phyloP scores from a whole-genome alignment of 2,113 vertebrate genomes.

The Epinephelus cyanopodus region DNA sequence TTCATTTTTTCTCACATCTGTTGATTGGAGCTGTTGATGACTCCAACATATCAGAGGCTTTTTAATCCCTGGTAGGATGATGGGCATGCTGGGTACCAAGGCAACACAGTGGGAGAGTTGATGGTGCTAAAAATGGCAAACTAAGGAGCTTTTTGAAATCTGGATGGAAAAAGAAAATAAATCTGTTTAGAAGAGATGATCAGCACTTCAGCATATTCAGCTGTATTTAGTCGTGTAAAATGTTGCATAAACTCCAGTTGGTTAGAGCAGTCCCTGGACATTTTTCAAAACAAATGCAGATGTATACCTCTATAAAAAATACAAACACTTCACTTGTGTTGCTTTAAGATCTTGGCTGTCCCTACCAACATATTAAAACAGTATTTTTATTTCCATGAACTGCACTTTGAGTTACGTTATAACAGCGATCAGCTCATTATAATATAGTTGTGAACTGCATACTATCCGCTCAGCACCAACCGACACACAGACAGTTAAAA shows the following conservation, averaged over 20 bases:
- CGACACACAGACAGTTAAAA: no score
- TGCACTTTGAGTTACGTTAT: neutral
- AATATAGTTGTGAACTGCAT: no score
- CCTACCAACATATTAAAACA: neutral
- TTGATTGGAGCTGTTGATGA: slow-evolving; percentile 21
- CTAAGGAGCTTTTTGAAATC: slow-evolving; percentile 50
- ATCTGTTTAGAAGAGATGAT: slow-evolving; percentile 5
- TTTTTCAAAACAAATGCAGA: neutral
- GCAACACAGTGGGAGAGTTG: neutral
- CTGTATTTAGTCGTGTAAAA: neutral
- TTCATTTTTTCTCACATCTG: slow-evolving; percentile 29
- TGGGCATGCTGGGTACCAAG: neutral
- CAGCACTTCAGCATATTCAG: slow-evolving; percentile 9
- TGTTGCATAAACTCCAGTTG: slow-evolving; percentile 12
- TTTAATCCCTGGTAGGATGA: slow-evolving; percentile 41
- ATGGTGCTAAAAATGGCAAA: slow-evolving; percentile 34
- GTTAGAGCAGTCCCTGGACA: neutral
- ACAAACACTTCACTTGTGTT: neutral
- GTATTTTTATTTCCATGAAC: neutral
- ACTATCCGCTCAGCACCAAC: no score
- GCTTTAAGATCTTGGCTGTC: no score
- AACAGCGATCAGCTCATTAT: no score
- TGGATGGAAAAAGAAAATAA: slow-evolving; percentile 21
- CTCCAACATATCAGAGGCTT: neutral
- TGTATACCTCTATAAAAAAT: neutral